Percentiles rank a stretch among this genome's conserved stretches.
These are phyloP conservation scores for Platypus cylindrus DNA, from an alignment of 2,888 invertebrate genomes.

Conservation along the genomic window DNA sequence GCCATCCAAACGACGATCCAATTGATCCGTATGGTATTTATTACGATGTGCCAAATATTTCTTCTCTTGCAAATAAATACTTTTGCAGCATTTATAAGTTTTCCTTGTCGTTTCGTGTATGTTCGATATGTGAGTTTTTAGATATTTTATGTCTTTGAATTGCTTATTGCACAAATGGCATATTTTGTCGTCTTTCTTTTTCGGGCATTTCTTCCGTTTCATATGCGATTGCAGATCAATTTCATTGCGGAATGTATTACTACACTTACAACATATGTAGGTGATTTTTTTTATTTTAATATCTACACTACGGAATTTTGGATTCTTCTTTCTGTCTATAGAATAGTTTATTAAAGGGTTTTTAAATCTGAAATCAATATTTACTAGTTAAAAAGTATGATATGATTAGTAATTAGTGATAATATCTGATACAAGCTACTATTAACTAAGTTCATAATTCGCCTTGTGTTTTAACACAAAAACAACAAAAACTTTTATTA, in stretches of 20 bases:
- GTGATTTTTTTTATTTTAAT: constrained; percentile 10
- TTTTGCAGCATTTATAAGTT: constrained; percentile 7
- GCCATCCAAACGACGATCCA: constrained; percentile 4
- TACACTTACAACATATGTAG: constrained; percentile 11
- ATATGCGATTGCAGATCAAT: constrained; percentile 7
- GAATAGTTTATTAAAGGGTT: too few relatives aligned
- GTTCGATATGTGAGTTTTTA: constrained; percentile 13
- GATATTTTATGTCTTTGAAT: constrained; percentile 13
- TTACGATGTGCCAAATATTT: constrained; percentile 7
- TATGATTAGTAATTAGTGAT: too few relatives aligned
- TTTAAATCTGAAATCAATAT: too few relatives aligned
- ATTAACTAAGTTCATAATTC: too few relatives aligned
- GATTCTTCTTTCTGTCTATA: too few relatives aligned
- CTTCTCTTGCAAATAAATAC: constrained; percentile 1
- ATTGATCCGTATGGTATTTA: constrained; percentile 12
- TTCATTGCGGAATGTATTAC: constrained; percentile 15
- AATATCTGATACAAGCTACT: too few relatives aligned
- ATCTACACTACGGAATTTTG: too few relatives aligned
- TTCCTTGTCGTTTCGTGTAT: constrained; percentile 7
- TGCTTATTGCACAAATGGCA: constrained; percentile 16
- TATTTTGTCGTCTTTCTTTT: not conserved
- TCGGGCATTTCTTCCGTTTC: constrained; percentile 5
- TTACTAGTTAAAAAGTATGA: too few relatives aligned
- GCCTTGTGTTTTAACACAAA: too few relatives aligned
- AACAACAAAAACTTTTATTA: constrained; percentile 1